Evolutionary conservation across 2,113 vertebrate species (phyloP).

Genomic region (Etheostoma cragini): DNA sequence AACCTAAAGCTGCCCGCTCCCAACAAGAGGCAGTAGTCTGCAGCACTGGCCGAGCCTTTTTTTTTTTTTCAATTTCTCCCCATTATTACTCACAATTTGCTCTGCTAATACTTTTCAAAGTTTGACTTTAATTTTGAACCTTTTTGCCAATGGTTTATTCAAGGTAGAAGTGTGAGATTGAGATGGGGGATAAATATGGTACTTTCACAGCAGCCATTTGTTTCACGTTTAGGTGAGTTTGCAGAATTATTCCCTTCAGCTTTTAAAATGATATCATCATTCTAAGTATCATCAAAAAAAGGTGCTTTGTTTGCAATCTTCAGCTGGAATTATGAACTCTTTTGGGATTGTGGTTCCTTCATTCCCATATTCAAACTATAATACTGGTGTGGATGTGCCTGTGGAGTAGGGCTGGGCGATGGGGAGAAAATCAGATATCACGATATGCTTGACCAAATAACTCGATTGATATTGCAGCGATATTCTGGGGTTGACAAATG

Average conservation of each 20-base stretch:
- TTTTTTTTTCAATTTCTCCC: slow-evolving; percentile 4
- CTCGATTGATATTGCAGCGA: too few species aligned
- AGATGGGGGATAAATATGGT: slow-evolving; percentile 1
- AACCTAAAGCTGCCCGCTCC: slow-evolving; percentile 5
- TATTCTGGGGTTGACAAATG: too few species aligned
- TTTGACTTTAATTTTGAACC: slow-evolving; percentile 1
- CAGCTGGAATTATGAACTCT: not conserved
- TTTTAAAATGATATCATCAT: slow-evolving; percentile 10
- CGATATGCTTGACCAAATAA: too few species aligned
- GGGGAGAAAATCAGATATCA: too few species aligned
- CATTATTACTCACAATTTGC: not conserved
- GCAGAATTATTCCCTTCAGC: slow-evolving; percentile 23
- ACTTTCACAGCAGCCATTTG: slow-evolving; percentile 18
- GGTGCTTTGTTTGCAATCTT: slow-evolving; percentile 5
- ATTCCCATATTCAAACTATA: not conserved
- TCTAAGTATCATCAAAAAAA: not conserved
- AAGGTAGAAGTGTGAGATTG: not conserved
- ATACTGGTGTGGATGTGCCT: not conserved
- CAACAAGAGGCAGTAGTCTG: slow-evolving; percentile 11
- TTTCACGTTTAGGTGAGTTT: slow-evolving; percentile 10
- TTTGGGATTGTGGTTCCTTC: not conserved
- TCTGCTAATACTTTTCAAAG: not conserved
- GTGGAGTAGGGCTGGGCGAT: not conserved
- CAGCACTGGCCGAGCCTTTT: not conserved
- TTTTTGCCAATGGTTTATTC: not conserved